These are phyloP conservation scores for Plecturocebus donacophilus DNA, from an alignment of 2,113 vertebrate species.

Conservation along the genomic window DNA sequence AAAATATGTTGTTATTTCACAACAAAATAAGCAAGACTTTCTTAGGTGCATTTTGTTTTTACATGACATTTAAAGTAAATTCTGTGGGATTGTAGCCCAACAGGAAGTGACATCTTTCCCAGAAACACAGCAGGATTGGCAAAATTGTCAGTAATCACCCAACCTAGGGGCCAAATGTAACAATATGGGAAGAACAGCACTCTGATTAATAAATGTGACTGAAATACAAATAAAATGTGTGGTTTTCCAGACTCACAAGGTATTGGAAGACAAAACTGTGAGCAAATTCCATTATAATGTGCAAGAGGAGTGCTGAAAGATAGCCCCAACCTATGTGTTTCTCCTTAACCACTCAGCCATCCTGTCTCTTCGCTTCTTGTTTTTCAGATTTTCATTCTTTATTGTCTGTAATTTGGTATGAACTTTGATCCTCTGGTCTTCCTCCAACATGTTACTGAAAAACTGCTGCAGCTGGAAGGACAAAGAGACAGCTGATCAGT, in stretches of 20 bases:
- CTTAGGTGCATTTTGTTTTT: constrained; percentile 23
- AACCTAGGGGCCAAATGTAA: background rate
- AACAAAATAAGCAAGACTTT: constrained; percentile 21
- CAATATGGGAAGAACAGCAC: background rate
- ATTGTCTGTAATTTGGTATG: constrained; percentile 73
- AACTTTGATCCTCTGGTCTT: constrained; percentile 58
- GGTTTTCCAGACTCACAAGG: constrained; percentile 44
- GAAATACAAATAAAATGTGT: constrained; percentile 3
- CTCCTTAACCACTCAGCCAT: constrained; percentile 82
- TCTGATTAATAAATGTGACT: background rate
- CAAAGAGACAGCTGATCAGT: background rate
- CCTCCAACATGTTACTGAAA: constrained; percentile 81
- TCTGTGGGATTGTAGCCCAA: background rate
- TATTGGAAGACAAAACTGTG: background rate
- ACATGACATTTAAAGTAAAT: constrained; percentile 30
- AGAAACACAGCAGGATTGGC: background rate
- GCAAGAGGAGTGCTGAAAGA: background rate
- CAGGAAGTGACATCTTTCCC: background rate
- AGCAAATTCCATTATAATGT: background rate
- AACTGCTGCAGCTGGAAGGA: constrained; percentile 84
- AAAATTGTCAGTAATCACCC: background rate
- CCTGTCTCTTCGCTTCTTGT: constrained; percentile 56
- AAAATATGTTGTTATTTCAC: constrained; percentile 31
- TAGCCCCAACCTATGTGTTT: constrained; percentile 77
- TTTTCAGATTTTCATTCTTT: constrained; percentile 78